Percentiles rank a stretch among this genome's conserved stretches.
These are phyloP conservation scores for Antechinus stuartii DNA, from an alignment of 2,113 vertebrate species.

Conservation along the genomic window DNA sequence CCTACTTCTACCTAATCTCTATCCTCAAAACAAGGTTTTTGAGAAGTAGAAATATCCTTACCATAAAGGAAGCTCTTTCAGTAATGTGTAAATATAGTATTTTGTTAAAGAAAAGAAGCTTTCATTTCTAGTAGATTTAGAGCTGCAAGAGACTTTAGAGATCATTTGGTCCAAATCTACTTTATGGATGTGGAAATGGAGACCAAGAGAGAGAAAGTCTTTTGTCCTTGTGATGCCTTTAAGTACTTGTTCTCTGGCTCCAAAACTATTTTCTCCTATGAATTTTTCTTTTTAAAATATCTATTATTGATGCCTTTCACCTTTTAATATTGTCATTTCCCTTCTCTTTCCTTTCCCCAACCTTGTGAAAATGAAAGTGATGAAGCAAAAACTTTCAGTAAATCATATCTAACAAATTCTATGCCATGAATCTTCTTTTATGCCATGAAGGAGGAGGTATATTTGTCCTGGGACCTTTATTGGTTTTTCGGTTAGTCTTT, in stretches of 20 bases:
- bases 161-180: background rate
- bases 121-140: constrained; percentile 32
- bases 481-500: background rate
- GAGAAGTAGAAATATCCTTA: constrained; percentile 9
- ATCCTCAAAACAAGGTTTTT: constrained; percentile 16
- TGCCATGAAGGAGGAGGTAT: background rate
- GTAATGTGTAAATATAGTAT: background rate
- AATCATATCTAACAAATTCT: background rate
- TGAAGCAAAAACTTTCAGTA: background rate
- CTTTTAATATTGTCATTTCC: background rate
- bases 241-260: background rate
- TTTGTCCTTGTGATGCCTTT: background rate
- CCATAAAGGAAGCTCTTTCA: background rate
- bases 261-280: background rate
- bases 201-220: background rate
- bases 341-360: background rate
- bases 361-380: background rate
- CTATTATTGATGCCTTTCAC: background rate
- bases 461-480: background rate
- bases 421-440: background rate
- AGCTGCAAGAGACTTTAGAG: background rate
- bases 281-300: background rate
- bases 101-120: constrained; percentile 48
- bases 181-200: background rate
- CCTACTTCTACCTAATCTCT: background rate